Base-by-base conservation (phyloP, 1,140 invertebrate species). In the Drosophila ironensis region DNA sequence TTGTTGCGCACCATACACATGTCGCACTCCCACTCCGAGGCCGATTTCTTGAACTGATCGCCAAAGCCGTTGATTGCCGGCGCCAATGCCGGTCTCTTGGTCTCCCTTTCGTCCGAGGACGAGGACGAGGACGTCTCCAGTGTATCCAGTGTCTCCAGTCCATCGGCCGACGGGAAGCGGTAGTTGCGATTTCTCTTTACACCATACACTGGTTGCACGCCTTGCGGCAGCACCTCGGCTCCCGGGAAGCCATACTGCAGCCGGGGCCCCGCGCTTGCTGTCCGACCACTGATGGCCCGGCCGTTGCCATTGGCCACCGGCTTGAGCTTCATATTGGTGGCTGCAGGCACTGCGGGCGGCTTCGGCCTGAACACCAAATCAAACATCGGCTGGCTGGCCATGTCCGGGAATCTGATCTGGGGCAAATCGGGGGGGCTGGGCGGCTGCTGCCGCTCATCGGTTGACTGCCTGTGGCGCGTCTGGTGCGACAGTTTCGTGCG, bases 1-100 rank as follows among this genome's bases (percentile, higher is more conserved):
- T 92, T 91, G 86, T 95, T 95, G 44, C 91, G 88, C 4, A 94
- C 86, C 88, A 94, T 91, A 76, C 94, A 95, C 33, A 89, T 90
- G n/a, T 91, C 87, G 88, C 94, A 95, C 68, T 94, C 92, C 94
- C 94, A 95, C 46, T 90, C 90, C 66, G 90, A 72, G 7, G 90
- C 61, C 11, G 91, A 57, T 16, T 82, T 84, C 64, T 92, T 93
- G 61, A 93, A 93, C 46, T 92, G 80, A 22, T 90, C 78, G 3
- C 92, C 91, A 70, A 93, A 92, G 14, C 59, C 2, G 27, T 17
- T 27, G 33, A 35, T 6, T 12, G 48, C 37, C 20, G 35, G 6
- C 47, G 17, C n/a, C n/a, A n/a, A n/a, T 14, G 19, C 14, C 14
- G 4, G 30, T 14, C 4, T 12, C 30, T 33, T 33, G 30, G 4